Evolutionary conservation across 1,140 invertebrate species (phyloP).

Genomic region (Tetraneura akinire): DNA sequence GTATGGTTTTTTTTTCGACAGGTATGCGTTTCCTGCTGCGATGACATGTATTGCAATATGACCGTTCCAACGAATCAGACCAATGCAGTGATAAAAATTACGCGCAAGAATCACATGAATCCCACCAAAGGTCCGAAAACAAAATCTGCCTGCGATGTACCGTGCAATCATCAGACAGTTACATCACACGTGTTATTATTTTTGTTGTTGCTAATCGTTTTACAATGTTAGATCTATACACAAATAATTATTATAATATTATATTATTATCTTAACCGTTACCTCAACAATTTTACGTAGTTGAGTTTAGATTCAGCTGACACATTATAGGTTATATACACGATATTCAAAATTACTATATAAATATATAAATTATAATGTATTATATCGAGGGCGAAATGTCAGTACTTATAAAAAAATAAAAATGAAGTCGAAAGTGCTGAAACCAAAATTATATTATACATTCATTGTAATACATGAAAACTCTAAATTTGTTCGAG

Average conservation of each 20-base stretch:
- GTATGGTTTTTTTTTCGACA: slow-evolving; percentile 62
- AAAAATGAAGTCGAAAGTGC: too few relatives aligned
- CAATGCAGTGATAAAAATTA: slow-evolving; percentile 61
- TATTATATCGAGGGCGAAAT: too few relatives aligned
- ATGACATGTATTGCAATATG: slow-evolving; percentile 69
- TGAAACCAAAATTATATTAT: too few relatives aligned
- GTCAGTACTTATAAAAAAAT: too few relatives aligned
- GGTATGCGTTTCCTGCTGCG: slow-evolving; percentile 70
- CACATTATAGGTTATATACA: neutral
- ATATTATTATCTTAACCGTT: neutral
- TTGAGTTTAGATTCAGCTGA: slow-evolving; percentile 1
- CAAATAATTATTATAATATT: too few relatives aligned
- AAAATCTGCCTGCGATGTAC: neutral
- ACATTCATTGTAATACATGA: too few relatives aligned
- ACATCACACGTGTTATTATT: neutral
- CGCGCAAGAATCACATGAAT: slow-evolving; percentile 49
- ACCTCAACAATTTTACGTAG: slow-evolving; percentile 13
- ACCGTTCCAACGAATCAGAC: slow-evolving; percentile 66
- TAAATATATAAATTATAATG: neutral
- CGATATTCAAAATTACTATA: neutral
- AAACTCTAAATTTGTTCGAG: too few relatives aligned
- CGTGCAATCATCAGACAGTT: neutral
- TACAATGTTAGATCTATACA: slow-evolving; percentile 2
- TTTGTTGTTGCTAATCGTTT: neutral
- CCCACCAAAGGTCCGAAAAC: slow-evolving; percentile 15